These are phyloP conservation scores for Orussus abietinus DNA, from an alignment of 1,140 invertebrate species.

Conservation along the genomic window DNA sequence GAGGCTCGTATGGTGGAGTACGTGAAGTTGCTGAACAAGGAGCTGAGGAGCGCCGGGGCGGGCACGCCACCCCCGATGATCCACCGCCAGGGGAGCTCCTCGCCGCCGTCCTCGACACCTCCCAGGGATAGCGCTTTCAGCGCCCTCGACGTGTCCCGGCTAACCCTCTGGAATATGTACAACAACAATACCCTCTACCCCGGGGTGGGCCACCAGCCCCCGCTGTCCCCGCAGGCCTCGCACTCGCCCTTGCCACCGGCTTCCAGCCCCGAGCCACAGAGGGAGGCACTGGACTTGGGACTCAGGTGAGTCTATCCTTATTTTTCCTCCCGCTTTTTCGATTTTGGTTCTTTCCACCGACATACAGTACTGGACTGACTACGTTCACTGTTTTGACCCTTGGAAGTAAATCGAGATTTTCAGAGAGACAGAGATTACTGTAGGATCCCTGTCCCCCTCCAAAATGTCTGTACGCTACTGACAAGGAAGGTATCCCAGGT, in stretches of 20 bases:
- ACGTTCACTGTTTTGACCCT: too few species aligned
- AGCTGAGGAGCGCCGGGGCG: conserved; percentile 44
- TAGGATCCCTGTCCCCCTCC: too few species aligned
- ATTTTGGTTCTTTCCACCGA: too few species aligned
- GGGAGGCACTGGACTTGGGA: conserved; percentile 62
- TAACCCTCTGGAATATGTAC: conserved; percentile 80
- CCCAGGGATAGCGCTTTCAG: conserved; percentile 58
- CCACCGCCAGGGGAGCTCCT: conserved; percentile 54
- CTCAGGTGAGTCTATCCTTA: conserved; percentile 34
- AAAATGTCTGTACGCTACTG: too few species aligned
- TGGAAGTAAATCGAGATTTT: too few species aligned
- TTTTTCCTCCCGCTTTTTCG: too few species aligned
- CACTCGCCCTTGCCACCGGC: conserved; percentile 38
- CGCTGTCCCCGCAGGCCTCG: conserved; percentile 33
- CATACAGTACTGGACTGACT: too few species aligned
- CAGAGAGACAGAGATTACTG: too few species aligned
- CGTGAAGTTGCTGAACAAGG: conserved; percentile 64
- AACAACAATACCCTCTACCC: conserved; percentile 57
- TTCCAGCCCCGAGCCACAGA: conserved; percentile 53
- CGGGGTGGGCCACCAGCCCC: conserved; percentile 28
- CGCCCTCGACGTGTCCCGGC: conserved; percentile 68
- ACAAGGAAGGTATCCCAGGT: too few species aligned
- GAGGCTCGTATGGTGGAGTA: conserved; percentile 76
- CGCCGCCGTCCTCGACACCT: conserved; percentile 56
- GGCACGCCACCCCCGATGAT: conserved; percentile 47